Base-by-base conservation (phyloP, 2,113 vertebrate genomes). In the Tiliqua scincoides region DNA sequence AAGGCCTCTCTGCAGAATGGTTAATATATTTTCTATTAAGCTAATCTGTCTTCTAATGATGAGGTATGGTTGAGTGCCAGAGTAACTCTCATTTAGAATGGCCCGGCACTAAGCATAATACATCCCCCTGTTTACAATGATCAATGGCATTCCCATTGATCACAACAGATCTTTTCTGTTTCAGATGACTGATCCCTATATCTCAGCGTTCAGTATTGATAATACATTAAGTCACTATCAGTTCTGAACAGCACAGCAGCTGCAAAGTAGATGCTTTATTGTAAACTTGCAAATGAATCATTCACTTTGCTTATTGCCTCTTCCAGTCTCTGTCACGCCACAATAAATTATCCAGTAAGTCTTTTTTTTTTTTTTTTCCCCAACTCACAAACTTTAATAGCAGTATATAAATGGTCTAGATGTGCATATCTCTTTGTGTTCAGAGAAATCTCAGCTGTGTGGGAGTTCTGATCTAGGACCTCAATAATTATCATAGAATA, bases 281-380 rank as follows among this genome's bases (percentile, higher is more conserved):
- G 90, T 91, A 91, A 93, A 90, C 32, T 88, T 82, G 67, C 32
- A 91, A 89, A 95, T 92, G 59, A 94, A 93, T 94, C 90, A 94
- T 93, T 94, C 85, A 89, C 85, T 89, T 72, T 93, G 80, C 54
- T 94, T 95, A 95, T 94, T 92, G 80, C 87, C 63, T 94, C 82
- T 93, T 94, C 92, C 85, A 91, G 82, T 89, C 83, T 91, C 83
- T 17, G 21, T 91, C 86, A 91, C 25, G 92, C 40, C 12, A 70
- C 85, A 90, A 91, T 95, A 93, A 95, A 95, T 94, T 94, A 94
- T 88, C 90, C 77, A 85, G 72, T 91, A 94, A 93, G 79, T 91
- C 82, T 92, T 90, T 37, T 52, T 90, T 83, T 90, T 86, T 89
- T n/a, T n/a, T n/a, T n/a, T n/a, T n/a, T n/a, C n/a, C n/a, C n/a